Conservation (phyloP, 2,113 vertebrate genomes). For the Australoheros scitulus region DNA sequence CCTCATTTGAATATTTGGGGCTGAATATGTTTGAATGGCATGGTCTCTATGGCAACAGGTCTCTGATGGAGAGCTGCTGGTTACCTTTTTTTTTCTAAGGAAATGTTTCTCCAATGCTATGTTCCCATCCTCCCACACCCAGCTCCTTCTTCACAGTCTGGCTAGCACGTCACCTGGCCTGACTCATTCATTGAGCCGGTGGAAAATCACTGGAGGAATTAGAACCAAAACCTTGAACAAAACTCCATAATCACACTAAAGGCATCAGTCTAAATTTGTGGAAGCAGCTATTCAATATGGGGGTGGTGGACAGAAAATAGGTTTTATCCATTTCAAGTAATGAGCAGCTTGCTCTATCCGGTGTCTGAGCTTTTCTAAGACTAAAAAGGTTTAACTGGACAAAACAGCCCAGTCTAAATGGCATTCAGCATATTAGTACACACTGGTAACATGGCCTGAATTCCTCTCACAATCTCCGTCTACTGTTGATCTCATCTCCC, state of each 20-base stretch:
- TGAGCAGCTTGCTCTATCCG: neutral
- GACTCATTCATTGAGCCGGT: slow-evolving; percentile 65
- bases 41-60: slow-evolving; percentile 73
- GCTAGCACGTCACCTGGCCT: slow-evolving; percentile 62
- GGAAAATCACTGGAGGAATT: slow-evolving; percentile 59
- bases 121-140: slow-evolving; percentile 62
- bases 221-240: slow-evolving; percentile 5
- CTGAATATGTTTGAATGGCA: slow-evolving; percentile 49
- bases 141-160: slow-evolving; percentile 59
- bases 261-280: neutral
- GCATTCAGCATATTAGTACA: slow-evolving; percentile 32
- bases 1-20: slow-evolving; percentile 34
- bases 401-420: slow-evolving; percentile 19
- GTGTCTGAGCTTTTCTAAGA: neutral
- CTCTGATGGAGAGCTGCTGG: slow-evolving; percentile 51
- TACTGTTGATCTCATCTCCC: slow-evolving; percentile 1
- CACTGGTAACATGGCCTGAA: slow-evolving; percentile 33
- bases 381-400: neutral
- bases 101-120: slow-evolving; percentile 56
- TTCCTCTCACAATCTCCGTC: slow-evolving; percentile 35
- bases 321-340: slow-evolving; percentile 18
- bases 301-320: neutral
- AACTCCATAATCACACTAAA: neutral
- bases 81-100: slow-evolving; percentile 27
- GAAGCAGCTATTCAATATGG: neutral